These are phyloP conservation scores for Metopolophium dirhodum DNA, from an alignment of 1,140 invertebrate genomes.

Conservation along the genomic window DNA sequence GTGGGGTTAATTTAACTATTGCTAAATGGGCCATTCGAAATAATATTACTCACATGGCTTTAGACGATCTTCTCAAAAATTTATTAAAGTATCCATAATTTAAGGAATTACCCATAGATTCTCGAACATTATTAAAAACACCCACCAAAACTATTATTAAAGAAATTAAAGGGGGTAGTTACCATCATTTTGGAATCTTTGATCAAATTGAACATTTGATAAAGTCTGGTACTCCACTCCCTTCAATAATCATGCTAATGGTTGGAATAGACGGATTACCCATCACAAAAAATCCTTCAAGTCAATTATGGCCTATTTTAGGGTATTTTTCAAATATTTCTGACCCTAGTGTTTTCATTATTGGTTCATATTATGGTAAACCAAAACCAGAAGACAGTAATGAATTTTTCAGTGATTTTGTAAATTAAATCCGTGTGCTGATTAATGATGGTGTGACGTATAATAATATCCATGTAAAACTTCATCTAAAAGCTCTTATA, in stretches of 20 bases:
- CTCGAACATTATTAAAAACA: background rate
- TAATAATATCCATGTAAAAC: background rate
- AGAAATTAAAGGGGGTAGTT: background rate
- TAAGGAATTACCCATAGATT: background rate
- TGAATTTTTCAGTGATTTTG: background rate
- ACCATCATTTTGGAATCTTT: background rate
- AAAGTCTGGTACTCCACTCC: background rate
- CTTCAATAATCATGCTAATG: background rate
- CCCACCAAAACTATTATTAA: background rate
- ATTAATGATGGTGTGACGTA: background rate
- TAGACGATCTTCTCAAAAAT: background rate
- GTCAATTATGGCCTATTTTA: slow-evolving; percentile 21
- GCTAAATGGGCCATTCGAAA: background rate
- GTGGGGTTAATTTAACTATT: slow-evolving; percentile 4
- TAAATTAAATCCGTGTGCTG: background rate
- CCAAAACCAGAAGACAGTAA: background rate
- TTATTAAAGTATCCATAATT: background rate
- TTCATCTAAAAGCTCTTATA: background rate
- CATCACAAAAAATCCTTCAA: background rate
- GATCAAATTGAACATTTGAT: background rate
- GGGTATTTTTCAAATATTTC: background rate
- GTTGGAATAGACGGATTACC: slow-evolving; percentile 7
- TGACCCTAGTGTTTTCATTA: background rate
- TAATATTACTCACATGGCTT: background rate
- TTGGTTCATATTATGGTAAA: slow-evolving; percentile 28